Evolutionary conservation across 2,113 vertebrate species (phyloP).

Genomic region (Todiramphus saurophagus): DNA sequence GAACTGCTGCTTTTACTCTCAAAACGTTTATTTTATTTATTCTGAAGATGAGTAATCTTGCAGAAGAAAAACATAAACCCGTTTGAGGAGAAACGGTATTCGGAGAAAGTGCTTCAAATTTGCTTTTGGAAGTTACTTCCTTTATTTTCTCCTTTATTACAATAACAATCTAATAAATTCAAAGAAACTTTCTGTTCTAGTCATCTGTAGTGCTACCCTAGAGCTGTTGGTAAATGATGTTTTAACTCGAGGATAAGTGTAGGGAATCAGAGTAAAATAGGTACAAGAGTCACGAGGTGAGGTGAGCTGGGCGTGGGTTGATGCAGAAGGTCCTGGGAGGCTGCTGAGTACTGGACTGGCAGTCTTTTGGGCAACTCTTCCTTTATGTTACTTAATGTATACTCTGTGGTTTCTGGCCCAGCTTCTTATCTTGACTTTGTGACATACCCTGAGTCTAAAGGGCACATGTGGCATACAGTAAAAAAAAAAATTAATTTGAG

Average conservation of each 20-base stretch:
- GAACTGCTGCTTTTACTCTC: neutral
- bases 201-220: neutral
- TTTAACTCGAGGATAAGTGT: neutral
- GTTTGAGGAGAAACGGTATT: neutral
- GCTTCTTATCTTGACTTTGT: neutral
- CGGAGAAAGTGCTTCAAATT: neutral
- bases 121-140: neutral
- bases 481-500: neutral
- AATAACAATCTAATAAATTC: neutral
- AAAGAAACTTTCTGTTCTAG: neutral
- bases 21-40: neutral
- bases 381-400: neutral
- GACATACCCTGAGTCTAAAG: neutral
- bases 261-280: neutral
- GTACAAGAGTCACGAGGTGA: neutral
- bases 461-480: neutral
- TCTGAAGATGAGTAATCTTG: neutral
- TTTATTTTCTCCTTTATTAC: neutral
- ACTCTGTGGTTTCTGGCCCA: neutral
- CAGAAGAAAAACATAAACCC: neutral
- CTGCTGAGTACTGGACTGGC: neutral
- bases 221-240: neutral
- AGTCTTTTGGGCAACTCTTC: neutral
- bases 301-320: neutral
- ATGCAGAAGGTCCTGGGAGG: neutral